Evolutionary conservation across 2,113 vertebrate genomes (phyloP).

Genomic region (Macaca fascicularis): T2T-MFA8v1.1 NC_088386.1:111865501-111866000

Average conservation of each 20-base stretch:
- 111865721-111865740: not conserved
- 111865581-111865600: not conserved
- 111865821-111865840: not conserved
- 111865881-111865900: not conserved
- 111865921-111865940: not conserved
- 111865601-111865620: not conserved
- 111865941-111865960: not conserved
- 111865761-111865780: not conserved
- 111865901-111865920: not conserved
- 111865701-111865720: not conserved
- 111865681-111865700: not conserved
- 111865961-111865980: not conserved
- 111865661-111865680: not conserved
- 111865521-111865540: too few species aligned
- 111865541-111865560: too few species aligned
- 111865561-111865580: too few species aligned
- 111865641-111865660: not conserved
- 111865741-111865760: not conserved
- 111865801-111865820: not conserved
- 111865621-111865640: not conserved
- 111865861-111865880: not conserved
- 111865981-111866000: not conserved
- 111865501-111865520: too few species aligned
- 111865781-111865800: not conserved
- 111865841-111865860: not conserved